Percentiles rank a stretch among this genome's conserved stretches.
phyloP scores from a whole-genome alignment of 2,113 vertebrate genomes.

The Pangasianodon hypophthalmus region DNA sequence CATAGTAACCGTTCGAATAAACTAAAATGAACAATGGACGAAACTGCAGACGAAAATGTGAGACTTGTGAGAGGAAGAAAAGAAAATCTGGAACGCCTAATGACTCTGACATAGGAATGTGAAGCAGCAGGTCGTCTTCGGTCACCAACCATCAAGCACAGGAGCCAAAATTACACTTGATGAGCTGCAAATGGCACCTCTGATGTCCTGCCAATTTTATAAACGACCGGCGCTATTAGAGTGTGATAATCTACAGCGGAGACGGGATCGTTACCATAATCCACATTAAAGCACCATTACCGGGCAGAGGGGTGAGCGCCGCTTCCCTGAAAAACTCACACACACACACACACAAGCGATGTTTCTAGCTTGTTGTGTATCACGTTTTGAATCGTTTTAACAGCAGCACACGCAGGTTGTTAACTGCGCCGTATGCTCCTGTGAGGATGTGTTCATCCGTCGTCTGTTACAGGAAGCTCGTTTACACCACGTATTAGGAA shows the following conservation, averaged over 20 bases:
- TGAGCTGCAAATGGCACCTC: conserved; percentile 56
- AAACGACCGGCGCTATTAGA: conserved; percentile 60
- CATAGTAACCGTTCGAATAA: not conserved
- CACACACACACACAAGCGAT: not conserved
- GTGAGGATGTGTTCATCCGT: not conserved
- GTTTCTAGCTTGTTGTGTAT: not conserved
- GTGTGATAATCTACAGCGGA: conserved; percentile 61
- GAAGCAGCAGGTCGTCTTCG: conserved; percentile 36
- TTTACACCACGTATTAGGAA: not conserved
- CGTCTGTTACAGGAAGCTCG: not conserved
- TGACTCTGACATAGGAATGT: not conserved
- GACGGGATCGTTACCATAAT: conserved; percentile 49
- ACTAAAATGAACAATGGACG: no score
- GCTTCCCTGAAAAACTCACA: not conserved
- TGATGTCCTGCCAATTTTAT: conserved; percentile 62
- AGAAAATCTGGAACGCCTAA: not conserved
- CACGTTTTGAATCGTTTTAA: not conserved
- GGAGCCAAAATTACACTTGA: conserved; percentile 45
- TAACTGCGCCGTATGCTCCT: not conserved
- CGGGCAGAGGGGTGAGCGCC: not conserved
- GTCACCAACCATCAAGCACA: conserved; percentile 27
- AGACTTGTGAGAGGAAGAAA: not conserved
- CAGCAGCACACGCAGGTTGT: not conserved
- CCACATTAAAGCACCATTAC: conserved; percentile 63
- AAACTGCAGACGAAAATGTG: not conserved